Conservation (phyloP, 2,113 vertebrate species). For the Thunnus maccoyii region DNA sequence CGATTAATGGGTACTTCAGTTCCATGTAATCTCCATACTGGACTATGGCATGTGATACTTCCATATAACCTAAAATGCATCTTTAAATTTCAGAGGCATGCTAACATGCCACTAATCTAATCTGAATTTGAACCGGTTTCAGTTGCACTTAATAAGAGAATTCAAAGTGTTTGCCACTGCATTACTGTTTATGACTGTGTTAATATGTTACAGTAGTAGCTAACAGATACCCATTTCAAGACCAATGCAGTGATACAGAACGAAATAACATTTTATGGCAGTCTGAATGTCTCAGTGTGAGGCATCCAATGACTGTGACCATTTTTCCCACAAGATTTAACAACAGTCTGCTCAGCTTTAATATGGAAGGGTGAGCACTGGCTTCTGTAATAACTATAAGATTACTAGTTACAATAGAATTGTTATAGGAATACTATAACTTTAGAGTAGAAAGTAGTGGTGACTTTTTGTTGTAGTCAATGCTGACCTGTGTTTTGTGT, state of each 20-base stretch:
- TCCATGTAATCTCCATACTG: neutral
- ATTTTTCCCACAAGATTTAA: neutral
- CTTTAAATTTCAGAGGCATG: neutral
- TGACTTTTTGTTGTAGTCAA: neutral
- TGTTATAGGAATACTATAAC: neutral
- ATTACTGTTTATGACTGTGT: neutral
- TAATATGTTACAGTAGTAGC: neutral
- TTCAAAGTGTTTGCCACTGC: neutral
- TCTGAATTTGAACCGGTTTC: neutral
- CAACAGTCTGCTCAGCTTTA: neutral
- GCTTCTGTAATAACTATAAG: neutral
- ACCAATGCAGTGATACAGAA: neutral
- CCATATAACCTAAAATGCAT: neutral
- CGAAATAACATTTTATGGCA: neutral
- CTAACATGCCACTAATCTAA: neutral
- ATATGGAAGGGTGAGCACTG: neutral
- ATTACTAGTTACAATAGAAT: neutral
- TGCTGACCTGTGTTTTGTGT: neutral
- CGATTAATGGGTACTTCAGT: slow-evolving; percentile 44
- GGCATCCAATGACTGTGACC: neutral
- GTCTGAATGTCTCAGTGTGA: neutral
- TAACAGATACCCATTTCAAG: neutral
- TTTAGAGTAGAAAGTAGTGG: neutral
- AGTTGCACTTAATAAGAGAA: neutral
- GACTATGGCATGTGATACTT: neutral